phyloP scores from a whole-genome alignment of 2,888 invertebrate species.

The Lamellibrachia columna region DNA sequence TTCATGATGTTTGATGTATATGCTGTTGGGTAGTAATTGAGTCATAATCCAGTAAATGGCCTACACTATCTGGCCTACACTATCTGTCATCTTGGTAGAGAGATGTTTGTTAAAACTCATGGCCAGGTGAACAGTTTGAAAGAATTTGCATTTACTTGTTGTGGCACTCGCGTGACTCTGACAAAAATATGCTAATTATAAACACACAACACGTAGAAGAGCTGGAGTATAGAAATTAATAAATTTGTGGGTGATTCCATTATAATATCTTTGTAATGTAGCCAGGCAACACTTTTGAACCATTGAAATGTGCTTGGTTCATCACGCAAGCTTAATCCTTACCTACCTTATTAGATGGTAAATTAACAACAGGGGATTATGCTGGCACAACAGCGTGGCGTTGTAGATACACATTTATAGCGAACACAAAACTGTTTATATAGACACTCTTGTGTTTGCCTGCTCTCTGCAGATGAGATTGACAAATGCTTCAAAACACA shows the following conservation, averaged over 20 bases:
- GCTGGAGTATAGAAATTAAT: too few species aligned
- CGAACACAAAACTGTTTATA: slow-evolving; percentile 8
- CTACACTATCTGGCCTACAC: too few species aligned
- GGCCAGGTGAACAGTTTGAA: too few species aligned
- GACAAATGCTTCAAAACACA: neutral
- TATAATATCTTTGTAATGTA: neutral
- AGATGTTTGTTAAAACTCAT: too few species aligned
- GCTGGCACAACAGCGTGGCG: neutral
- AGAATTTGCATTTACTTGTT: too few species aligned
- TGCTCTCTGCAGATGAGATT: neutral
- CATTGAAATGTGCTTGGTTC: neutral
- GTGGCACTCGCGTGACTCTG: too few species aligned
- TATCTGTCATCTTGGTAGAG: too few species aligned
- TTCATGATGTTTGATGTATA: neutral
- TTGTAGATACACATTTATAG: neutral
- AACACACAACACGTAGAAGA: too few species aligned
- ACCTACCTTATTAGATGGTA: neutral
- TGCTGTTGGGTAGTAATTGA: neutral
- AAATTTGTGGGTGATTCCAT: neutral
- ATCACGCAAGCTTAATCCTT: neutral
- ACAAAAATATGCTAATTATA: too few species aligned
- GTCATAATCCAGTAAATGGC: neutral
- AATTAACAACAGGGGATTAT: neutral
- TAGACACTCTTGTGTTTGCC: neutral
- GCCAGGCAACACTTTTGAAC: neutral